Percentiles rank a stretch among this genome's conserved stretches.
These are phyloP conservation scores for Dryas iulia DNA, from an alignment of 1,140 invertebrate species.

Conservation along the genomic window DNA sequence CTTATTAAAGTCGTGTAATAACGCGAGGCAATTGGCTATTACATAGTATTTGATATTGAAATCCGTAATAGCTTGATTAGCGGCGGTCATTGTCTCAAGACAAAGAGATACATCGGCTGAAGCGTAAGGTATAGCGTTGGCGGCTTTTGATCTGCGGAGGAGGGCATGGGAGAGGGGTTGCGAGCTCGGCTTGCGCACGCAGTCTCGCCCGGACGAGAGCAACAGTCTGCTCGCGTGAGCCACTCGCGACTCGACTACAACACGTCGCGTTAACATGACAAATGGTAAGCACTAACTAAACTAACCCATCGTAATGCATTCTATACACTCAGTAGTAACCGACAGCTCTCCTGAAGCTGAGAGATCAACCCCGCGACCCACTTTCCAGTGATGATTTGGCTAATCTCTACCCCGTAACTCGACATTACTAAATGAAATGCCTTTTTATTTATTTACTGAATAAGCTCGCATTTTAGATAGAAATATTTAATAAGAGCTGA, in stretches of 20 bases:
- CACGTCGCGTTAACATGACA: constrained; percentile 56
- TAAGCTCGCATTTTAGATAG: background rate
- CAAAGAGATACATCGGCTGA: constrained; percentile 46
- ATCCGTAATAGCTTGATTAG: constrained; percentile 12
- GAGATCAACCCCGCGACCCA: constrained; percentile 16
- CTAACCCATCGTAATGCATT: constrained; percentile 33
- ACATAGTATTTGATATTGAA: background rate
- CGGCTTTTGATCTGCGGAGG: constrained; percentile 38
- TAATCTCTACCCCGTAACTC: background rate
- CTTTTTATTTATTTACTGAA: constrained; percentile 23
- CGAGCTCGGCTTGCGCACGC: constrained; percentile 80
- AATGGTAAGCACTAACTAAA: constrained; percentile 64
- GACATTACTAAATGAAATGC: background rate
- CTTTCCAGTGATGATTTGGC: constrained; percentile 60
- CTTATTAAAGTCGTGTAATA: background rate
- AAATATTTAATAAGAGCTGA: background rate
- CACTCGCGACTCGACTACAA: constrained; percentile 50
- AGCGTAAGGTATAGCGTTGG: constrained; percentile 41
- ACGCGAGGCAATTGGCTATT: background rate
- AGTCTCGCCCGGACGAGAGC: constrained; percentile 80
- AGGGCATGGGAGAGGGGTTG: constrained; percentile 33
- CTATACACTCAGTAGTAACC: background rate
- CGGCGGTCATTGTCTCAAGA: constrained; percentile 37
- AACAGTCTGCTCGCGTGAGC: constrained; percentile 75
- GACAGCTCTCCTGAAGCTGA: background rate